These are phyloP conservation scores for Crenuchus spilurus DNA, from an alignment of 2,797 vertebrate genomes.

Conservation along the genomic window DNA sequence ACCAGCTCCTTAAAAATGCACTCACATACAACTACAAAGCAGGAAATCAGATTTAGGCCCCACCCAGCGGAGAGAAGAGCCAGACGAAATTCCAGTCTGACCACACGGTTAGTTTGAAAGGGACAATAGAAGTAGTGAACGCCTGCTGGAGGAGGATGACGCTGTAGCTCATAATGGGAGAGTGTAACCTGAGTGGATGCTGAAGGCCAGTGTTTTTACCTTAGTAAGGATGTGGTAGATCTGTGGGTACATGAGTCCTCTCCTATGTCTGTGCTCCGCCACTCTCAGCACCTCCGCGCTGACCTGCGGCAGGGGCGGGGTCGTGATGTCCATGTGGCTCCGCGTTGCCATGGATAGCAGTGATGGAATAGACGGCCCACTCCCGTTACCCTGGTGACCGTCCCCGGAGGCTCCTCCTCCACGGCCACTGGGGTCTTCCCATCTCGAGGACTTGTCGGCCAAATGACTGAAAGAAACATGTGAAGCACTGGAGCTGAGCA, in stretches of 20 bases:
- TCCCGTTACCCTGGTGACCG: slow-evolving; percentile 80
- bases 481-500: not conserved
- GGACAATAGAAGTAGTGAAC: not conserved
- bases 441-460: slow-evolving; percentile 82
- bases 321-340: slow-evolving; percentile 94
- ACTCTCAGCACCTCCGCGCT: slow-evolving; percentile 90
- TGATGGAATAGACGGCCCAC: slow-evolving; percentile 86
- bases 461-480: slow-evolving; percentile 76
- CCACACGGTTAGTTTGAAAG: not conserved
- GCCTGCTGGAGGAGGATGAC: not conserved
- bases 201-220: slow-evolving; percentile 61
- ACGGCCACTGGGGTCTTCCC: slow-evolving; percentile 81
- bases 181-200: not conserved
- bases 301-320: slow-evolving; percentile 88
- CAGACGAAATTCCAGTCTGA: not conserved
- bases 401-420: slow-evolving; percentile 74
- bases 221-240: slow-evolving; percentile 94
- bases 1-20: too few relatives aligned
- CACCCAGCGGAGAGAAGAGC: not conserved
- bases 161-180: not conserved
- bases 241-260: slow-evolving; percentile 93
- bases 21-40: not conserved
- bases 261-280: slow-evolving; percentile 89
- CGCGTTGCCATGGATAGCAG: slow-evolving; percentile 92
- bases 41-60: not conserved